Evolutionary conservation across 1,140 invertebrate genomes (phyloP), one percentile per base, ranked within the genome.

Genomic region (Neuroterus valhalla): DNA sequence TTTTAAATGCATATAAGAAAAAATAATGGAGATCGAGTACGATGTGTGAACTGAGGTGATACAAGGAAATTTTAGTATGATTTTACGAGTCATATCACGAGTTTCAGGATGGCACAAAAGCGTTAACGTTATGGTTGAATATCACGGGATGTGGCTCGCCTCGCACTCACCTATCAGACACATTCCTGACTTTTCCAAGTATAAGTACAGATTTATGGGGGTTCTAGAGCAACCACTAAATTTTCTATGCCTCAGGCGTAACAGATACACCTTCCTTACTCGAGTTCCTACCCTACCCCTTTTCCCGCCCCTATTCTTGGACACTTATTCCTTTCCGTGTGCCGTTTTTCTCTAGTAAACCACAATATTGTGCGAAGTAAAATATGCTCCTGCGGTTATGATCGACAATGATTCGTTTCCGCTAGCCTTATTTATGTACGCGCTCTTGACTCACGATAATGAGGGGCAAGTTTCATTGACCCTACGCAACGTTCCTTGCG

Each of bases 351-450:
- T 31, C 55, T 31, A 23, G 12, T 26, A 4, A 62, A 62, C 55
- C 55, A 62, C 55, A 62, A 62, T 31, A 62, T 62, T 62, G 12
- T 12, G 10, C 52, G 23, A n/a, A 62, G 31, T 12, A 38, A 38
- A 31, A 62, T 62, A 26, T 62, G 12, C 55, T 62, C 14, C 23
- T 62, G 55, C 55, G 55, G 55, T 62, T 62, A 62, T 62, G 55
- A 62, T 62, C 55, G 55, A 62, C 26, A 62, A 62, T 62, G 23
- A 62, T 62, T 62, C 55, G 55, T 62, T 62, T 62, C 55, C 55
- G 55, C 14, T 31, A 26, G 55, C 55, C 55, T 62, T 62, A 62
- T 62, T 62, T 62, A 62, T 62, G 31, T 26, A n/a, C 15, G 23
- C 23, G 14, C 12, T 8, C 6, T 62, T 31, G 3, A 31, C 31